Conservation (phyloP, 2,888 invertebrate genomes). For the Hedychridium roseum region DNA sequence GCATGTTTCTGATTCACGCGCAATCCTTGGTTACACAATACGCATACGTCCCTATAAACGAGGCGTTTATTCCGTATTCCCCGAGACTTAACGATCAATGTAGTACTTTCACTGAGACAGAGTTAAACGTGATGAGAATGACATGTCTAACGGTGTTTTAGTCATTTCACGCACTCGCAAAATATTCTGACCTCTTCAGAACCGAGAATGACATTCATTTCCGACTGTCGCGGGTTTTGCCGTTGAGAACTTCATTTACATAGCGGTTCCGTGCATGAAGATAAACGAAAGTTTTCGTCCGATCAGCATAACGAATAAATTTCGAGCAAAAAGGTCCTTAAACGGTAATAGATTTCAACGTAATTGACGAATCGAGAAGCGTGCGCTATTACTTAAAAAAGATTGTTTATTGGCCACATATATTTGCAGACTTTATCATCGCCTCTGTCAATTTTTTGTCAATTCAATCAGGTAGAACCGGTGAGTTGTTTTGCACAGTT, state of each 20-base stretch:
- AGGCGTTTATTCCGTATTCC: conserved; percentile 51
- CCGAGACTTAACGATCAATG: conserved; percentile 34
- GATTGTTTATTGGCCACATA: no score
- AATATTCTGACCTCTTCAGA: conserved; percentile 23
- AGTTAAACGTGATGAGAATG: conserved; percentile 49
- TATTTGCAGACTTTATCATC: no score
- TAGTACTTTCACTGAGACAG: conserved; percentile 57
- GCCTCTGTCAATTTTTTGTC: no score
- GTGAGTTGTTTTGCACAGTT: no score
- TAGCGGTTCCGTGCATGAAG: neutral
- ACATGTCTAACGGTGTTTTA: no score
- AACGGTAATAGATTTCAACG: no score
- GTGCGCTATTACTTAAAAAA: no score
- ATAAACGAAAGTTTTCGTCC: conserved; percentile 5
- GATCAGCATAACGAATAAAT: no score
- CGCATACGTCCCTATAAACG: conserved; percentile 48
- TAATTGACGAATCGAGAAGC: no score
- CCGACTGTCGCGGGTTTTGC: conserved; percentile 4
- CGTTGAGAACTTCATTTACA: conserved; percentile 3
- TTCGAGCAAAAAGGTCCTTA: no score
- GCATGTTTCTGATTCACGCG: conserved; percentile 32
- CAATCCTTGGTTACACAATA: conserved; percentile 52
- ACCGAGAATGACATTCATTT: conserved; percentile 14
- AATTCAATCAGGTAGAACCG: no score
- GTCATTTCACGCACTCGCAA: conserved; percentile 30